phyloP scores from a whole-genome alignment of 2,888 invertebrate species.

The Athalia circularis region DNA sequence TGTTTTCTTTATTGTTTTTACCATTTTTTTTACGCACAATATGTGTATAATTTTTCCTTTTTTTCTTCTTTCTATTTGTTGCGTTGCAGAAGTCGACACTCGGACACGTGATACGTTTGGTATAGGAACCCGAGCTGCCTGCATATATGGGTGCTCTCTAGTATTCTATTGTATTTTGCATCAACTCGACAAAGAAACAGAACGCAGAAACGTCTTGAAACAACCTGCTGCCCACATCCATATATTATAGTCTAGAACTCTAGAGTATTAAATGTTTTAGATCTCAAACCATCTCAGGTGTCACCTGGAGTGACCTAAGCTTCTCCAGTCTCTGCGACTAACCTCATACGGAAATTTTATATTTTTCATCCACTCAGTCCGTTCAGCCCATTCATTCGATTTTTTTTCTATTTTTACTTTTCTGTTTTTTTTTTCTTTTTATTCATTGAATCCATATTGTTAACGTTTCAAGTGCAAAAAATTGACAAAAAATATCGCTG shows the following conservation, averaged over 20 bases:
- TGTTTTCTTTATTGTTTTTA: too few relatives aligned
- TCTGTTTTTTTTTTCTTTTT: neutral
- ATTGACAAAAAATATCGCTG: too few relatives aligned
- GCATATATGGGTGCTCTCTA: neutral
- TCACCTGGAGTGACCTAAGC: neutral
- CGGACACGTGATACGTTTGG: constrained; percentile 25
- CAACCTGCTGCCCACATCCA: too few relatives aligned
- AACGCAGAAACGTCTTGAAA: neutral
- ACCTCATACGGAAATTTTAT: constrained; percentile 20
- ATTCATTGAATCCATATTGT: too few relatives aligned
- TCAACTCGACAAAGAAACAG: neutral
- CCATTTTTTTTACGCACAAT: too few relatives aligned
- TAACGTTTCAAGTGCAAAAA: too few relatives aligned
- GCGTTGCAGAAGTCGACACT: constrained; percentile 27
- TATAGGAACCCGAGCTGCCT: constrained; percentile 18
- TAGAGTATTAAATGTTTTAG: constrained; percentile 26
- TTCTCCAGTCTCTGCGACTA: constrained; percentile 10
- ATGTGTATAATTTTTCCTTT: too few relatives aligned
- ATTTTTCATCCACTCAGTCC: neutral
- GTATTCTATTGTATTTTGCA: constrained; percentile 31
- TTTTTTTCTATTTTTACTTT: neutral
- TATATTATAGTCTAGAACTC: neutral
- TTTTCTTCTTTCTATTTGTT: neutral
- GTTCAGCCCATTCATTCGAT: neutral
- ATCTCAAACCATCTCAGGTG: constrained; percentile 23